Base-by-base conservation (phyloP, 2,888 invertebrate species). In the Sinelater perroti region DNA sequence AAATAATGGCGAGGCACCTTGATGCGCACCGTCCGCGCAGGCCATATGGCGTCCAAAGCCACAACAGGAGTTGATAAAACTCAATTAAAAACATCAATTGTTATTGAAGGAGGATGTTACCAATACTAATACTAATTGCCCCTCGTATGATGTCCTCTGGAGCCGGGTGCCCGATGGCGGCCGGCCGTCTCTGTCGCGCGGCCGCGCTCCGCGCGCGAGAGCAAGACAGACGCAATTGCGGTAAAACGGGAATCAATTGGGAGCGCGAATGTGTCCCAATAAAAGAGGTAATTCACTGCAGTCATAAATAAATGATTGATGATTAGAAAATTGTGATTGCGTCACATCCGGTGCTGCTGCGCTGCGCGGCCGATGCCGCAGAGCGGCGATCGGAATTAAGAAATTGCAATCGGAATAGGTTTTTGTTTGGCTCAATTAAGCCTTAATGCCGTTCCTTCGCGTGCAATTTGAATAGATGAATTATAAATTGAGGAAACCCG, bases 221-320 rank as follows among this genome's bases (percentile, higher is more conserved):
- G 42, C 55, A 63, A 60, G 63, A 63, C 50, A 50, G 56, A 61
- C 53, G 46, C 49, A 58, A 61, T 67, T 62, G 49, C 35, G 36
- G 60, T 60, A 49, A 53, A 57, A 57, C 31, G 24, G 51, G 51
- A 66, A 66, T 64, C 66, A 66, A 66, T 64, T 63, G 64, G 56
- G 63, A 56, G 42, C 47, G 50, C 44, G 62, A 60, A 53, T 61
- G 56, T 62, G 66, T 64, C 64, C 66, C 66, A 66, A 66, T 66
- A 66, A 66, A 66, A 62, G 64, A 64, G 64, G 62, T 61, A 66
- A 66, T 65, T 76, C 75, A 74, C 76, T 75, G 73, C 72, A 74
- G 70, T 73, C 75, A 75, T 77, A 77, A 77, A 77, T 77, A 76
- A 75, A 76, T 77, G 78, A 77, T 78, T 78, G 77, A 77, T 78